Conservation (phyloP, 2,888 invertebrate species). For the Machimus rusticus region DNA sequence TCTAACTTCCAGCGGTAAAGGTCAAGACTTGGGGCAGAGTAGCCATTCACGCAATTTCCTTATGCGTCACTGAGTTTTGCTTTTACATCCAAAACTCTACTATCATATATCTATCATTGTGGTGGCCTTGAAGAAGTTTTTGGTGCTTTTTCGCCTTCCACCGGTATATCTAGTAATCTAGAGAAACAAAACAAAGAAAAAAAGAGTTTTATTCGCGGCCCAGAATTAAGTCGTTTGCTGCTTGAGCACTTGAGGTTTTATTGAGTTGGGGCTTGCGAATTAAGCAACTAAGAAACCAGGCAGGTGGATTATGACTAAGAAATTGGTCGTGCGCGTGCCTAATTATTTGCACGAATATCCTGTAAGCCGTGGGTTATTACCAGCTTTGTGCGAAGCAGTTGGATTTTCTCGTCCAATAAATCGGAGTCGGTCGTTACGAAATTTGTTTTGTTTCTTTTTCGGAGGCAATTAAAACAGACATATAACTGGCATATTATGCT, state of each 20-base stretch:
- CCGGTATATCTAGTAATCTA: background rate
- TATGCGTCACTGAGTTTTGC: constrained; percentile 22
- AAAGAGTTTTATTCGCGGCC: background rate
- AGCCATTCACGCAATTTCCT: constrained; percentile 26
- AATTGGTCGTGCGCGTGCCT: constrained; percentile 18
- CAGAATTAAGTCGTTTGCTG: background rate
- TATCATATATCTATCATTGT: background rate
- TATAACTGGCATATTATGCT: background rate
- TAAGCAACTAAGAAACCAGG: background rate
- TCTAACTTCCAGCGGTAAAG: background rate
- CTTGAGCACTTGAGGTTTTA: background rate
- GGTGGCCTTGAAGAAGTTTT: constrained; percentile 5
- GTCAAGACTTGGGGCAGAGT: background rate
- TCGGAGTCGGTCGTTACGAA: background rate
- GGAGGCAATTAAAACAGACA: constrained; percentile 14
- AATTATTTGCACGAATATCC: constrained; percentile 19
- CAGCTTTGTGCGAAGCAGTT: background rate
- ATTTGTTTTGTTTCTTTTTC: background rate
- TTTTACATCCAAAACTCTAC: background rate
- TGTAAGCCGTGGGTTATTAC: background rate
- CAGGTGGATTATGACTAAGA: background rate
- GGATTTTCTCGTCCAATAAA: constrained; percentile 14
- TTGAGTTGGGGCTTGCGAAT: background rate
- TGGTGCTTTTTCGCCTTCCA: background rate
- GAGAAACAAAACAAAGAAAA: no score